Conservation (phyloP, 2,113 vertebrate species). For the Daboia siamensis region DNA sequence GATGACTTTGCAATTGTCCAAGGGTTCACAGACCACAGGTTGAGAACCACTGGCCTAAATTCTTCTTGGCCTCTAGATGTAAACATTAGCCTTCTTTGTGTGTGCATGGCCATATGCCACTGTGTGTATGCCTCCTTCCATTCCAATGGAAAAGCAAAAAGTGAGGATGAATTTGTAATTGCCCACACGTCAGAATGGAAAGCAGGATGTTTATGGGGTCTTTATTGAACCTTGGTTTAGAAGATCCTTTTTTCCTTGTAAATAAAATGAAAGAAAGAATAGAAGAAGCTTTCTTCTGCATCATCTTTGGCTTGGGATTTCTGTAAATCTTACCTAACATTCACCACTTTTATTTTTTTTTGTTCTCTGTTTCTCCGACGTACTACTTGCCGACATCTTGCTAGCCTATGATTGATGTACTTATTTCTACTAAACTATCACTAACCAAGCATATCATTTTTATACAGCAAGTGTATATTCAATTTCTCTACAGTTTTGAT, state of each 20-base stretch:
- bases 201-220: conserved; percentile 30
- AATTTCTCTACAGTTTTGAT: conserved; percentile 77
- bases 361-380: conserved; percentile 68
- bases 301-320: conserved; percentile 60
- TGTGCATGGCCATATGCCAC: conserved; percentile 42
- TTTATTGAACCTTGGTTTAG: conserved; percentile 21
- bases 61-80: conserved; percentile 3
- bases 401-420: conserved; percentile 76
- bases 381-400: conserved; percentile 70
- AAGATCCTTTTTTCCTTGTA: conserved; percentile 18
- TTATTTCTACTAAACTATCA: conserved; percentile 77
- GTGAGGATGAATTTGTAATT: conserved; percentile 58
- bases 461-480: conserved; percentile 77
- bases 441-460: conserved; percentile 80
- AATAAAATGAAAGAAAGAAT: not conserved
- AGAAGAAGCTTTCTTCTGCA: conserved; percentile 43
- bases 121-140: conserved; percentile 30
- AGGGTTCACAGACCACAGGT: not conserved
- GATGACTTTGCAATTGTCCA: not conserved
- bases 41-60: conserved; percentile 21
- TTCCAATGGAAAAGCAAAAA: conserved; percentile 42
- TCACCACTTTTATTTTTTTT: conserved; percentile 52
- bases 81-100: conserved; percentile 42
- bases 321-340: conserved; percentile 61
- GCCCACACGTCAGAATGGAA: conserved; percentile 33